These are phyloP conservation scores for Drosophila austrosaltans DNA, from an alignment of 2,888 invertebrate genomes.

Conservation along the genomic window DNA sequence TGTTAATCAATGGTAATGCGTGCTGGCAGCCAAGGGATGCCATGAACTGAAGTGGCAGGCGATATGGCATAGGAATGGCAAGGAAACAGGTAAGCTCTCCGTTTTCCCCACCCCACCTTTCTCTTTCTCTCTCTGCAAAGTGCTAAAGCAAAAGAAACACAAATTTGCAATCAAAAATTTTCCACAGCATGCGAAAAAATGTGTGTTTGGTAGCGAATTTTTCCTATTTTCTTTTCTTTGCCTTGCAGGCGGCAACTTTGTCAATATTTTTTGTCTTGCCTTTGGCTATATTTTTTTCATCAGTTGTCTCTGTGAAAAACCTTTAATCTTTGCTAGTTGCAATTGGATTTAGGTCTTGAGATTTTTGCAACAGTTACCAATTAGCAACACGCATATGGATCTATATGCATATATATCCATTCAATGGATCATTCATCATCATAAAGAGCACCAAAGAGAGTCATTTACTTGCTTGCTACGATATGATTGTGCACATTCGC, in stretches of 20 bases:
- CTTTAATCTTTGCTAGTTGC: constrained; percentile 14
- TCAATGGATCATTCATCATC: constrained; percentile 63
- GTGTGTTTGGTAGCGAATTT: constrained; percentile 19
- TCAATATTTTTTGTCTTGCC: constrained; percentile 5
- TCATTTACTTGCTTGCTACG: constrained; percentile 69
- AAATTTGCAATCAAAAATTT: constrained; percentile 74
- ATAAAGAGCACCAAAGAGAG: constrained; percentile 74
- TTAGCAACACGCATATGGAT: constrained; percentile 33
- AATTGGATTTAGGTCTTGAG: constrained; percentile 7
- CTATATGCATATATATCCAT: constrained; percentile 29
- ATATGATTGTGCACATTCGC: constrained; percentile 51
- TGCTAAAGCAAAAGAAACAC: constrained; percentile 50
- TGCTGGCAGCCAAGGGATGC: constrained; percentile 55
- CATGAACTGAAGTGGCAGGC: not conserved
- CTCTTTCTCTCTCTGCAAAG: not conserved
- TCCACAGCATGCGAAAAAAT: constrained; percentile 33
- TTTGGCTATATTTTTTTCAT: constrained; percentile 14
- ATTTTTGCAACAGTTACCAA: constrained; percentile 45
- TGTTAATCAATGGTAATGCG: constrained; percentile 78
- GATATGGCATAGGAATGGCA: not conserved
- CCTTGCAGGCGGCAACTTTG: constrained; percentile 19
- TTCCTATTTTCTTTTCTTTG: constrained; percentile 26
- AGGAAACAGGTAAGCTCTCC: constrained; percentile 50
- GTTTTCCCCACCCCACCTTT: not conserved
- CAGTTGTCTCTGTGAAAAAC: not conserved